Conservation (phyloP, 1,140 invertebrate species). For the Dryas iulia region DNA sequence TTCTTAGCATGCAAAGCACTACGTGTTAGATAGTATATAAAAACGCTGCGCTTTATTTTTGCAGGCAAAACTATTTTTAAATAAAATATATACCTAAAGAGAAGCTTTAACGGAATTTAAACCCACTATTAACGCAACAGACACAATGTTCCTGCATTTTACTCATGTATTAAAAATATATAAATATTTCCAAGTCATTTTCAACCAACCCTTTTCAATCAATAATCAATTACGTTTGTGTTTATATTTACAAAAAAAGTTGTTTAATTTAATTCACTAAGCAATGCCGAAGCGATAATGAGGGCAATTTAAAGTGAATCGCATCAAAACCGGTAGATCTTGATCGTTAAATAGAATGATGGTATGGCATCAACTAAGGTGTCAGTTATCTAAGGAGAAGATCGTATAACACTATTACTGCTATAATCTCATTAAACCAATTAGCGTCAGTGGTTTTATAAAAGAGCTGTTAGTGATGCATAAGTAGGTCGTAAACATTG, state of each 20-base stretch:
- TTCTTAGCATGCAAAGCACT: no score
- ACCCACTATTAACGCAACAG: no score
- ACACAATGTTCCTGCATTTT: no score
- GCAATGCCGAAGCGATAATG: not conserved
- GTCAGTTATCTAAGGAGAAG: slow-evolving; percentile 30
- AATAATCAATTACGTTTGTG: not conserved
- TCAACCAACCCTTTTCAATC: not conserved
- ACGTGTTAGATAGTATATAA: no score
- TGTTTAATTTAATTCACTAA: not conserved
- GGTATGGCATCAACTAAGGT: slow-evolving; percentile 21
- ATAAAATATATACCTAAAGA: no score
- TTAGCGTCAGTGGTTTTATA: slow-evolving; percentile 65
- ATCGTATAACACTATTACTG: slow-evolving; percentile 60
- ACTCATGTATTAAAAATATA: no score
- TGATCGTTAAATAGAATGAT: slow-evolving; percentile 23
- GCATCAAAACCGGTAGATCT: slow-evolving; percentile 30
- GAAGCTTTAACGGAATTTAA: no score
- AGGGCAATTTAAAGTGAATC: slow-evolving; percentile 1
- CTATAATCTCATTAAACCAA: slow-evolving; percentile 72
- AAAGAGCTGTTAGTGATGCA: slow-evolving; percentile 43
- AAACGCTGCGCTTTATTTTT: no score
- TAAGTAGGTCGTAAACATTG: slow-evolving; percentile 59
- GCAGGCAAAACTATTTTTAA: no score
- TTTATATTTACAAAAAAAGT: not conserved
- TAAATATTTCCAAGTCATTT: not conserved